Evolutionary conservation across 2,797 vertebrate genomes (phyloP).

Genomic region (Coracias cyanogaster): DNA sequence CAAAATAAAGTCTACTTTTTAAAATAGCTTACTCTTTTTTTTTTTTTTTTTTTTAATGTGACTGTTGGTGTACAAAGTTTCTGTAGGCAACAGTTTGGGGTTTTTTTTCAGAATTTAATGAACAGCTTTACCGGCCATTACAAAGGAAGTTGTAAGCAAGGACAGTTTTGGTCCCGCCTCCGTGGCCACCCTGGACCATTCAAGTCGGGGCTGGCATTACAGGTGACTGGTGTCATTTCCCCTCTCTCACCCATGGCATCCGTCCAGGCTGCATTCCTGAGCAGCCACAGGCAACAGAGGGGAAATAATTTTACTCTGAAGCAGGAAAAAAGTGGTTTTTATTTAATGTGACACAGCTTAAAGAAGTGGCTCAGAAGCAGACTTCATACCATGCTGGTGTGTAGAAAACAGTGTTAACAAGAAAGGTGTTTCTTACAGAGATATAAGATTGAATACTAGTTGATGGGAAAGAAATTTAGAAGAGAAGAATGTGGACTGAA

Average conservation of each 20-base stretch:
- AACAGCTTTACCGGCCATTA: background rate
- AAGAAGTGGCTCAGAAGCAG: background rate
- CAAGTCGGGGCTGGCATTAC: background rate
- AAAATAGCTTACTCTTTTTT: background rate
- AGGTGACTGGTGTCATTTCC: background rate
- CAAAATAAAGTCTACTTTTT: background rate
- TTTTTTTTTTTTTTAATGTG: background rate
- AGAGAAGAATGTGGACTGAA: background rate
- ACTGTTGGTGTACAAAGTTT: background rate
- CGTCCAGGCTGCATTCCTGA: background rate
- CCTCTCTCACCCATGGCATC: background rate
- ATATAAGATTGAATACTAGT: background rate
- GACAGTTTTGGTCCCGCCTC: fast-evolving
- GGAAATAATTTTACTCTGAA: background rate
- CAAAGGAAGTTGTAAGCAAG: background rate
- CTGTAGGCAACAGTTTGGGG: background rate
- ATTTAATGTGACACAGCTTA: background rate
- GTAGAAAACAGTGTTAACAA: background rate
- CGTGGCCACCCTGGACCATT: background rate
- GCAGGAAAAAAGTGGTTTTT: background rate
- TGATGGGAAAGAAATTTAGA: background rate
- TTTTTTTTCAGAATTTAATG: background rate
- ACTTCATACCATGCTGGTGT: background rate
- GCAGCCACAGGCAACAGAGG: background rate
- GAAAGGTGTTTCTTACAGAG: background rate